phyloP scores from a whole-genome alignment of 64 coral and sea anemone genomes.

The Dendrophyllia cribrosa region DNA sequence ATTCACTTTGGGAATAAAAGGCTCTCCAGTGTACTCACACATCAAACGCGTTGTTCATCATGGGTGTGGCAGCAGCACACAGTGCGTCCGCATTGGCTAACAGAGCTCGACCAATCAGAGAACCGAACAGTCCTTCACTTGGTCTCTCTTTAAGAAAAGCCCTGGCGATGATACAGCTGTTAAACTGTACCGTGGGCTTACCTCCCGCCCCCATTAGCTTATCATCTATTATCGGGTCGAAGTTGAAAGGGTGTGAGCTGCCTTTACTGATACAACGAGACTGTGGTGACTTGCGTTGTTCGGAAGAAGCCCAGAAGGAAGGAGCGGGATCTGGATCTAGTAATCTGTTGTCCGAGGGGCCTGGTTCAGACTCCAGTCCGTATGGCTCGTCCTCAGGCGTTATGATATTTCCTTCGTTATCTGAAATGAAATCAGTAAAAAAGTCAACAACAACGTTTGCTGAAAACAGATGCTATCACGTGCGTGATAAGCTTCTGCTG shows the following conservation, averaged over 20 bases:
- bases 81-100: slow-evolving; percentile 89
- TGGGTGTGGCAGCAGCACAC: slow-evolving; percentile 91
- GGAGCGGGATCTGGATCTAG: background rate
- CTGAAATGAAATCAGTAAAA: slow-evolving; percentile 9
- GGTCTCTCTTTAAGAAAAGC: slow-evolving; percentile 94
- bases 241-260: slow-evolving; percentile 66
- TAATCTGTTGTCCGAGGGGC: slow-evolving; percentile 25
- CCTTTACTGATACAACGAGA: slow-evolving; percentile 84
- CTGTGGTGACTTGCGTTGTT: slow-evolving; percentile 8
- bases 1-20: background rate
- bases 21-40: slow-evolving; percentile 77
- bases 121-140: slow-evolving; percentile 77
- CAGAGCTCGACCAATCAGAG: slow-evolving; percentile 82
- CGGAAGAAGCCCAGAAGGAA: background rate
- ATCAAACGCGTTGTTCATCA: slow-evolving; percentile 88
- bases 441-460: background rate
- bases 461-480: too few relatives aligned
- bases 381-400: background rate
- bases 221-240: slow-evolving; percentile 80
- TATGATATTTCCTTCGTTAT: slow-evolving; percentile 40
- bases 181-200: slow-evolving; percentile 91
- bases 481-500: too few relatives aligned
- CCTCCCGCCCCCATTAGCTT: slow-evolving; percentile 61
- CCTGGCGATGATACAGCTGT: slow-evolving; percentile 89
- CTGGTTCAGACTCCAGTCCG: background rate